phyloP scores from a whole-genome alignment of 37 sponge, comb jelly and placozoan species.

The Ephydatia muelleri region DNA sequence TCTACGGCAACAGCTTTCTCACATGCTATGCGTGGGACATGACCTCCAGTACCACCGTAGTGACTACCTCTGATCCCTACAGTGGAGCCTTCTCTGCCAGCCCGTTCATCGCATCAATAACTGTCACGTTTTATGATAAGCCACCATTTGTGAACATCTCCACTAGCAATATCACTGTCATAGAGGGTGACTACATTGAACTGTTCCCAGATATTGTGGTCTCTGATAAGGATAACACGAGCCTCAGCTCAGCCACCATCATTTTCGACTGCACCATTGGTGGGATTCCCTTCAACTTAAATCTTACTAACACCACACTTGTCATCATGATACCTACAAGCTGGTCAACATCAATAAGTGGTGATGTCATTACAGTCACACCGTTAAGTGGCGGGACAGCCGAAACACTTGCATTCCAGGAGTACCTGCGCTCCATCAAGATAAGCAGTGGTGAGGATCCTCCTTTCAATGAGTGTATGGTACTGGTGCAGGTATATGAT shows the following conservation, averaged over 20 bases:
- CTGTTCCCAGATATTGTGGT: constrained; percentile 33
- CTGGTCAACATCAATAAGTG: background rate
- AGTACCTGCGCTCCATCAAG: constrained; percentile 30
- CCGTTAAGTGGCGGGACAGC: constrained; percentile 2
- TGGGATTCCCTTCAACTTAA: background rate
- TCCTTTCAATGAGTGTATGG: constrained; percentile 1
- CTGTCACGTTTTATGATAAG: constrained; percentile 39
- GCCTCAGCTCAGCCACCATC: constrained; percentile 22
- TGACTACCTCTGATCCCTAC: constrained; percentile 19
- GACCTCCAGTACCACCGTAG: constrained; percentile 10
- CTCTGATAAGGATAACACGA: constrained; percentile 37
- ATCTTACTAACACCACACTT: background rate
- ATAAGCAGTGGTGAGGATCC: constrained; percentile 38
- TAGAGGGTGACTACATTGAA: constrained; percentile 23
- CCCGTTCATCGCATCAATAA: background rate
- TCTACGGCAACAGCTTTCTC: constrained; percentile 23
- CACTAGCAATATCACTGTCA: constrained; percentile 7
- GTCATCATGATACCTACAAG: background rate
- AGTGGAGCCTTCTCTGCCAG: constrained; percentile 49
- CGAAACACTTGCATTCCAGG: constrained; percentile 9
- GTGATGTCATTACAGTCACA: background rate
- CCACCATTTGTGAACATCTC: constrained; percentile 34
- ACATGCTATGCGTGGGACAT: constrained; percentile 47
- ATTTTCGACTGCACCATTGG: constrained; percentile 24
- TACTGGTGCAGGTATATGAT: constrained; percentile 36